phyloP scores from a whole-genome alignment of 1,140 invertebrate species.

The Yoshiicerus persimilis region DNA sequence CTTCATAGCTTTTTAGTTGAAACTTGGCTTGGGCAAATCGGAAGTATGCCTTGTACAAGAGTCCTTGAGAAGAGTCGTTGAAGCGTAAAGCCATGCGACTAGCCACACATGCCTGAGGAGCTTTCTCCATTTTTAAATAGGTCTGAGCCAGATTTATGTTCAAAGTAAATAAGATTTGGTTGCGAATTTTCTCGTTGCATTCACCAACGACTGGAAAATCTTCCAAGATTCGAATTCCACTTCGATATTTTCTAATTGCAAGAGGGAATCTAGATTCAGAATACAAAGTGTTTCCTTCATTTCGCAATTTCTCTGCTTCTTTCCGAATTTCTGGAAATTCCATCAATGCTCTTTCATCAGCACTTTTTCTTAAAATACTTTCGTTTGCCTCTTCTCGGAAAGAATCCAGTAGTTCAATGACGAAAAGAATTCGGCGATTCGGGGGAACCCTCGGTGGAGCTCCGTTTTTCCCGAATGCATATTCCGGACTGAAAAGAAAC shows the following conservation, averaged over 20 bases:
- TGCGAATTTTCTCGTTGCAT: conserved; percentile 57
- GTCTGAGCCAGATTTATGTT: conserved; percentile 18
- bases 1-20: background rate
- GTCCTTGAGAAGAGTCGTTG: background rate
- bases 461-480: background rate
- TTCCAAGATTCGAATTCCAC: background rate
- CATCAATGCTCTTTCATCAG: background rate
- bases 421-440: background rate
- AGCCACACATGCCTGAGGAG: conserved; percentile 14
- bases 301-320: background rate
- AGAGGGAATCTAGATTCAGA: background rate
- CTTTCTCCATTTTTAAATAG: conserved; percentile 14
- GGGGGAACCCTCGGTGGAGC: background rate
- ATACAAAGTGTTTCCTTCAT: background rate
- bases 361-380: background rate
- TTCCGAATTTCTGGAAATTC: background rate
- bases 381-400: no score
- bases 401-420: background rate
- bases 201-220: conserved; percentile 54
- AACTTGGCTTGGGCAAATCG: background rate
- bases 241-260: background rate
- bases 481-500: background rate
- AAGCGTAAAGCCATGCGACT: background rate
- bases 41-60: background rate
- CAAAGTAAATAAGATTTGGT: background rate